These are phyloP conservation scores for Pardalotus punctatus DNA, from an alignment of 2,113 vertebrate species.

Conservation along the genomic window DNA sequence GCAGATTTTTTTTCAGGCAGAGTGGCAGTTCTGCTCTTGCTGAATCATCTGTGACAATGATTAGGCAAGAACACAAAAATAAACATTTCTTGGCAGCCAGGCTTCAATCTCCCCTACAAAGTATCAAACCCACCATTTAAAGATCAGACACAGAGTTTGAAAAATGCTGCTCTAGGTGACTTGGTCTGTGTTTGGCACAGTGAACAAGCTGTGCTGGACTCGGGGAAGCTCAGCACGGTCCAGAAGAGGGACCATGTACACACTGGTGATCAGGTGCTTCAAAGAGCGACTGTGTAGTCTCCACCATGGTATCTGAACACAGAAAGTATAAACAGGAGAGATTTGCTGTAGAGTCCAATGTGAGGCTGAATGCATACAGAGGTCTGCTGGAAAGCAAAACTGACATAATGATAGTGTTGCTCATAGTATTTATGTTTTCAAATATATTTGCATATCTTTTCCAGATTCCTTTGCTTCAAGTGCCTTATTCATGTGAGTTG, in stretches of 20 bases:
- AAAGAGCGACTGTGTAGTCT: neutral
- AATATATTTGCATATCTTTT: neutral
- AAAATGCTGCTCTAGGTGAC: neutral
- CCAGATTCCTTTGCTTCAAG: neutral
- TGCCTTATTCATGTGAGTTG: neutral
- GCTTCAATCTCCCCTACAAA: neutral
- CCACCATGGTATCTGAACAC: rapidly evolving
- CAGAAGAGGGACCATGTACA: neutral
- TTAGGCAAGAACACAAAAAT: constrained; percentile 56
- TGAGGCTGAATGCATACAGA: neutral
- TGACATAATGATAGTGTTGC: neutral
- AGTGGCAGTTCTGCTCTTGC: constrained; percentile 29
- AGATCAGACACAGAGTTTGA: neutral
- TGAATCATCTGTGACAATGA: constrained; percentile 63
- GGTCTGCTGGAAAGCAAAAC: neutral
- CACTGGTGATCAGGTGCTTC: neutral
- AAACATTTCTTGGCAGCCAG: constrained; percentile 47
- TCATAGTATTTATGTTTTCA: neutral
- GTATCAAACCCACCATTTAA: neutral
- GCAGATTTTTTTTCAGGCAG: constrained; percentile 14
- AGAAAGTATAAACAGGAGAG: neutral
- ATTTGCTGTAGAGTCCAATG: neutral
- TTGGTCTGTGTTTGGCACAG: neutral
- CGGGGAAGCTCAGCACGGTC: neutral
- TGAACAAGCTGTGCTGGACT: neutral